A percentile compares a stretch with the other conserved stretches of the same genome.
These are phyloP conservation scores for Helostoma temminkii DNA, from an alignment of 2,797 vertebrate genomes.

Conservation along the genomic window DNA sequence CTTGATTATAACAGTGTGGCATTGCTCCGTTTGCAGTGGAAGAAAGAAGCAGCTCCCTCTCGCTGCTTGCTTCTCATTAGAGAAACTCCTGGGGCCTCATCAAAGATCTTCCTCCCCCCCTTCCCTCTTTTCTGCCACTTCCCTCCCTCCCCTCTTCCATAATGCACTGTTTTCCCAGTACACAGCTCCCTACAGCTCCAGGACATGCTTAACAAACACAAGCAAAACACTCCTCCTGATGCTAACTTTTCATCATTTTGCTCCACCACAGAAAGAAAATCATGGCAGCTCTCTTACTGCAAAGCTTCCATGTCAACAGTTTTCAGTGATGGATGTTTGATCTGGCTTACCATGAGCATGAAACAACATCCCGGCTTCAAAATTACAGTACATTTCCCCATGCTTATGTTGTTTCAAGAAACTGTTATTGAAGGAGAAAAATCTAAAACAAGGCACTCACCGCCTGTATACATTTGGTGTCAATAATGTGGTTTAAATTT, in stretches of 20 bases:
- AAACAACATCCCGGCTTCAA: conserved; percentile 27
- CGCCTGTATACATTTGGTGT: not conserved
- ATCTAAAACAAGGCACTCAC: too few species aligned
- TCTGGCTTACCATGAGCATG: conserved; percentile 25
- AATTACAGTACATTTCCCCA: conserved; percentile 5
- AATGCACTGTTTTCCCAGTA: conserved; percentile 76
- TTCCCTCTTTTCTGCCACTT: conserved; percentile 66
- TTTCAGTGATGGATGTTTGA: conserved; percentile 56
- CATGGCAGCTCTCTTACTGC: conserved; percentile 31
- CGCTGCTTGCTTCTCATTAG: conserved; percentile 79
- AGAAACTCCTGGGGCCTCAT: conserved; percentile 82
- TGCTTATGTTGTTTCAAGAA: conserved; percentile 25
- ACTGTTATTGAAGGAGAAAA: not conserved
- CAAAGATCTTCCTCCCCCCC: conserved; percentile 73
- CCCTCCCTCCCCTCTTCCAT: conserved; percentile 71
- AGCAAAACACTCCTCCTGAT: conserved; percentile 73
- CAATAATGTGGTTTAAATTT: not conserved
- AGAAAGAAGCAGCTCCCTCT: conserved; percentile 66
- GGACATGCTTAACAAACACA: conserved; percentile 79
- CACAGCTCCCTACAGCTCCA: conserved; percentile 74
- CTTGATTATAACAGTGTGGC: conserved; percentile 74
- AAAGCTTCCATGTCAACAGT: conserved; percentile 45
- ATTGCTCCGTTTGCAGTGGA: conserved; percentile 63
- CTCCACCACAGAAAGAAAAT: conserved; percentile 42
- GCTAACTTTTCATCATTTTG: conserved; percentile 72